Percentiles rank a stretch among this genome's conserved stretches.
Conservation (phyloP, 2,888 invertebrate genomes). For the Fabriciana adippe region DNA sequence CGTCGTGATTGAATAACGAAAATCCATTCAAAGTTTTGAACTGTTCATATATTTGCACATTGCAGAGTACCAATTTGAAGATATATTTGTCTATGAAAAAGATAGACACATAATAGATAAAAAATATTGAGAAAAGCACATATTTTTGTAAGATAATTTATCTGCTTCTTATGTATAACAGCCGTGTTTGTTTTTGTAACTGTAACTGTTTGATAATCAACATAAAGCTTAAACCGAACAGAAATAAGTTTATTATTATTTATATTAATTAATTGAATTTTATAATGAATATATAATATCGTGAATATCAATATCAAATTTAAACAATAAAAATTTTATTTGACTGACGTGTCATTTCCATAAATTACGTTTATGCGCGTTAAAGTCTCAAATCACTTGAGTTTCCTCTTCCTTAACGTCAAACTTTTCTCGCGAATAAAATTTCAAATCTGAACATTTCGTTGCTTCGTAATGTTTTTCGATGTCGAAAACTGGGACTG, state of each 20-base stretch:
- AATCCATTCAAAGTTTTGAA: conserved; percentile 16
- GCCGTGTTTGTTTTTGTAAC: no score
- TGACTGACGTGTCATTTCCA: conserved; percentile 53
- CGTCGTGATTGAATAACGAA: conserved; percentile 18
- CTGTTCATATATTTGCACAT: conserved; percentile 7
- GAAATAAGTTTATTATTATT: background rate
- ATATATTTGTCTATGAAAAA: background rate
- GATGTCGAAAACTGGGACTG: conserved; percentile 44
- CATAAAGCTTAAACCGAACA: background rate
- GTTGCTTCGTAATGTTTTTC: conserved; percentile 47
- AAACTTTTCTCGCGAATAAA: conserved; percentile 51
- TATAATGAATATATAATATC: conserved; percentile 30
- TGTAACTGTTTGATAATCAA: no score
- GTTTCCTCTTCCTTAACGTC: conserved; percentile 45
- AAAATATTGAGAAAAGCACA: no score
- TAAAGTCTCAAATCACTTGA: conserved; percentile 47
- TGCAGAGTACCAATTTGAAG: background rate
- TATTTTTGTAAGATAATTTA: no score
- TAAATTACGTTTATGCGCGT: conserved; percentile 62
- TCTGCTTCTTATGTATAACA: no score
- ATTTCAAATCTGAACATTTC: conserved; percentile 61
- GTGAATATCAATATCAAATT: conserved; percentile 38
- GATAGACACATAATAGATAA: no score
- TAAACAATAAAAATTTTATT: conserved; percentile 22
- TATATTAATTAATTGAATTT: background rate